Evolutionary conservation across 1,140 invertebrate species (phyloP), one percentile per base, ranked within the genome.

Genomic region (Leptinotarsa undecemlineata): DNA sequence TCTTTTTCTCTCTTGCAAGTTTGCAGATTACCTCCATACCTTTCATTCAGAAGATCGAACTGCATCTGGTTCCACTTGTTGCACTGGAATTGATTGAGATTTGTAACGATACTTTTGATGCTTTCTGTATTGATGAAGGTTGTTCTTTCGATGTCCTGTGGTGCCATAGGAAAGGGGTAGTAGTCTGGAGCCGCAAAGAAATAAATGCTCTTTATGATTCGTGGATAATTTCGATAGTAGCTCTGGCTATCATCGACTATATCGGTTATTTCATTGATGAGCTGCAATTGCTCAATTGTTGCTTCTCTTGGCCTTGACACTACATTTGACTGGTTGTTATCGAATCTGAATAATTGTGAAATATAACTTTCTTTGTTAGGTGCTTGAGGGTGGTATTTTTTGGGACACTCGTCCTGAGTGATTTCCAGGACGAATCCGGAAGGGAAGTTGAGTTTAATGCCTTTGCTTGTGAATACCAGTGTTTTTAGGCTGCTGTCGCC

Each of bases 341-440:
- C 48, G 57, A 76, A 76, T 17, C 83, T 77, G 17, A 84, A 2
- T 80, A 86, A 74, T 8, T 26, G 20, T 17, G 64, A 33, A 8
- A 1, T 5, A 82, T 85, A 0, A 80, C 71, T 71, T 4, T 47
- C 69, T 33, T 15, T n/a, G 3, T 6, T 33, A 20, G 17, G 17
- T 57, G n/a, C 2, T 62, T 75, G 78, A 1, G 84, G 81, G 69
- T 72, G 77, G 21, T 80, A 74, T 62, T 79, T 68, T 76, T 81
- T 82, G 1, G 85, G 82, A 77, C 89, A 89, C 74, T 86, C 81
- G 76, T 90, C 89, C 76, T 90, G 89, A 17, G 85, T 77, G 17
- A 89, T 81, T 76, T 90, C 88, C 17, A 90, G 79, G 0, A 88
- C 77, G 76, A 90, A 90, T 57, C 89, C 89, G 78, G 81, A 86